phyloP scores from a whole-genome alignment of 2,113 vertebrate species.

The Menura novaehollandiae region DNA sequence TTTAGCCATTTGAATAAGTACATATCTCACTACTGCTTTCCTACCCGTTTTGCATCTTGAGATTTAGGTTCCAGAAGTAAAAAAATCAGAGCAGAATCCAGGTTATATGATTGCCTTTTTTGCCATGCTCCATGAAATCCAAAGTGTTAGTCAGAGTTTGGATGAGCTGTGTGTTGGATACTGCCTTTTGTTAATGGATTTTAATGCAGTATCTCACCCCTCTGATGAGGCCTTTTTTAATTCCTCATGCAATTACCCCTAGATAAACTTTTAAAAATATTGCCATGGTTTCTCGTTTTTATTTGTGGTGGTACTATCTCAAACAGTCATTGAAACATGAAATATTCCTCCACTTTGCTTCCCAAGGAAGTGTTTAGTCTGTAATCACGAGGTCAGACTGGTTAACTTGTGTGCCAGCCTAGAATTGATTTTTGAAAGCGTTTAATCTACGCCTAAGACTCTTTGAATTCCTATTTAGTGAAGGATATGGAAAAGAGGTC shows the following conservation, averaged over 20 bases:
- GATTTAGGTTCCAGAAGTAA: background rate
- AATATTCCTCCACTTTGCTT: conserved; percentile 18
- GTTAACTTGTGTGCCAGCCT: conserved; percentile 41
- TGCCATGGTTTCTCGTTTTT: background rate
- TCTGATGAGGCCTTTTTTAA: background rate
- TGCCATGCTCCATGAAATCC: background rate
- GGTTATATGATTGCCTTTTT: background rate
- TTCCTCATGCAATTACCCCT: background rate
- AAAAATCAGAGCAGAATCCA: background rate
- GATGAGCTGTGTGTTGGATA: background rate
- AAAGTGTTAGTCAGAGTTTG: background rate
- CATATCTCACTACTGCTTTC: background rate
- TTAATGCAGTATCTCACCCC: background rate
- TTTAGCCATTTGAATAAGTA: background rate
- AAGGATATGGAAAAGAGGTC: background rate
- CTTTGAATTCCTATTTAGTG: background rate
- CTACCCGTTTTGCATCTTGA: background rate
- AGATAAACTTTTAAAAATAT: background rate
- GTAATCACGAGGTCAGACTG: conserved; percentile 14
- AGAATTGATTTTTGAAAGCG: conserved; percentile 35
- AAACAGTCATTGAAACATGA: background rate
- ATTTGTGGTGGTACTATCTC: background rate
- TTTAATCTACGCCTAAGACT: background rate
- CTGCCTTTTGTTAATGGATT: background rate
- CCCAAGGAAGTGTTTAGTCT: background rate